Evolutionary conservation across 2,888 invertebrate genomes (phyloP).

Genomic region (Camponotus fellah): DNA sequence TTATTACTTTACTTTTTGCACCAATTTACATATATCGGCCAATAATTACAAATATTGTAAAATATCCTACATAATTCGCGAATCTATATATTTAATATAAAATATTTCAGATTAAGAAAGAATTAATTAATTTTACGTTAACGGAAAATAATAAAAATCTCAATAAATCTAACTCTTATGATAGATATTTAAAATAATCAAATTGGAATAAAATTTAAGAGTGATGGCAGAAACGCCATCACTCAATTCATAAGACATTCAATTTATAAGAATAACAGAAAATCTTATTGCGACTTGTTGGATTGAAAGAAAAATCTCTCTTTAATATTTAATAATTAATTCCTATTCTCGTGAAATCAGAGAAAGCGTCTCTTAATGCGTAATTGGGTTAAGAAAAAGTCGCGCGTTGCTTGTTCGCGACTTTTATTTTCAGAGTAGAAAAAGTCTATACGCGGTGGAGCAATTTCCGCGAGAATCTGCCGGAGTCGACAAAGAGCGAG

Average conservation of each 20-base stretch:
- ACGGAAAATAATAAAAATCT: background rate
- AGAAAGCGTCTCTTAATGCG: conserved; percentile 19
- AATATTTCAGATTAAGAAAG: background rate
- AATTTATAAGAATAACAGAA: background rate
- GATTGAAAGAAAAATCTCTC: background rate
- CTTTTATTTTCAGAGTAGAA: conserved; percentile 26
- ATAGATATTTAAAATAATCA: background rate
- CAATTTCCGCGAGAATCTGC: conserved; percentile 64
- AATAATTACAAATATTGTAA: background rate
- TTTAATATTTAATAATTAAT: background rate
- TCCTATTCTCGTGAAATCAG: background rate
- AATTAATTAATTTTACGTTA: background rate
- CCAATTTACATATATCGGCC: background rate
- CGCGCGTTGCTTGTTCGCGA: conserved; percentile 19
- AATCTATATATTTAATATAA: background rate
- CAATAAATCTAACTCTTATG: background rate
- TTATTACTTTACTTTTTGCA: background rate
- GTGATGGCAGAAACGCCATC: background rate
- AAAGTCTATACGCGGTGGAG: conserved; percentile 15
- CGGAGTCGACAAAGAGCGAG: conserved; percentile 54
- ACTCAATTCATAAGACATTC: background rate
- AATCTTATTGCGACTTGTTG: background rate
- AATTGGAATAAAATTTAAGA: background rate
- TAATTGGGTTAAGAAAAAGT: conserved; percentile 38
- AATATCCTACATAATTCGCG: background rate